Conservation (phyloP, 2,888 invertebrate species). For the Cheilosia impressa region DNA sequence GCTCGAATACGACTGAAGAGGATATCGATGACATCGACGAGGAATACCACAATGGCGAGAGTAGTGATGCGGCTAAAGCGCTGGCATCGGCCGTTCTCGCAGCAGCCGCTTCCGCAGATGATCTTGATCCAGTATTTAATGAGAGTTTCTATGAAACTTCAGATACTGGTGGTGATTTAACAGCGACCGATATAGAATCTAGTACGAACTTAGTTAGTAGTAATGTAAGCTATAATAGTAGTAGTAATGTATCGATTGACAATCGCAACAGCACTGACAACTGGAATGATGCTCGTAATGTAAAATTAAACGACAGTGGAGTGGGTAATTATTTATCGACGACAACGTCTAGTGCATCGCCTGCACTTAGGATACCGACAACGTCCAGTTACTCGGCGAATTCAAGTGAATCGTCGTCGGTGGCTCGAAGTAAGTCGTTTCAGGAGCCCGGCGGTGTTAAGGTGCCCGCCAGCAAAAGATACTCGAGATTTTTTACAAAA, state of each 20-base stretch:
- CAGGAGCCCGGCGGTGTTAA: conserved; percentile 82
- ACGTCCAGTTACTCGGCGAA: conserved; percentile 55
- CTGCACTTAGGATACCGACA: conserved; percentile 78
- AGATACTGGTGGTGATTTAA: conserved; percentile 82
- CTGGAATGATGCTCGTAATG: conserved; percentile 76
- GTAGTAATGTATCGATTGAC: conserved; percentile 83
- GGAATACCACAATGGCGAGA: conserved; percentile 80
- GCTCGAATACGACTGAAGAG: conserved; percentile 79
- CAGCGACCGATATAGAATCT: conserved; percentile 81
- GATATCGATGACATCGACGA: conserved; percentile 79
- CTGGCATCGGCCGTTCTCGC: conserved; percentile 73
- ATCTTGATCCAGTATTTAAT: conserved; percentile 71
- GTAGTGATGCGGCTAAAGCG: conserved; percentile 71
- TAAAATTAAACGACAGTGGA: conserved; percentile 70
- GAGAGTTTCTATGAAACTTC: conserved; percentile 83
- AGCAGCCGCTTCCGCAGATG: conserved; percentile 64
- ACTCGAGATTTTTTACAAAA: conserved; percentile 81
- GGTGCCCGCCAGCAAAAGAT: conserved; percentile 78
- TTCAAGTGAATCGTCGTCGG: conserved; percentile 78
- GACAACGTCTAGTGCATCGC: conserved; percentile 77
- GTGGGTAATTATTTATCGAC: conserved; percentile 55
- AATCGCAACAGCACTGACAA: conserved; percentile 77
- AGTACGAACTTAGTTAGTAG: conserved; percentile 82
- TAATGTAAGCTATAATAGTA: conserved; percentile 83
- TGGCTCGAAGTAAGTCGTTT: conserved; percentile 83